A percentile compares a stretch with the other conserved stretches of the same genome.
Evolutionary conservation across 2,888 invertebrate genomes (phyloP).

Genomic region (Beris chalybata): DNA sequence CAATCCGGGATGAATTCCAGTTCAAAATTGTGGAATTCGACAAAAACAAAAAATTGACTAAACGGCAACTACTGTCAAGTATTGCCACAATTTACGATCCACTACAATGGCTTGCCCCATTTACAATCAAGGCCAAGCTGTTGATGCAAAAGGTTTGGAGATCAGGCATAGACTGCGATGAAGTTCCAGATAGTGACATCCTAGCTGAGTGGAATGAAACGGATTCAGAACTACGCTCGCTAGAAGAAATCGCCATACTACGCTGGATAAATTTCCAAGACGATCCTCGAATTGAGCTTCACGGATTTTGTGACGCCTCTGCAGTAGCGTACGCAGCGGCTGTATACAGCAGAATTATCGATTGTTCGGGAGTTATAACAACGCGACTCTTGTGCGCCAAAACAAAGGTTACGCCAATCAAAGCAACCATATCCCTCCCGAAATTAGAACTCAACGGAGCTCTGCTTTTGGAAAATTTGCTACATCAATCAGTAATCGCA

Average conservation of each 20-base stretch:
- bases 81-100: neutral
- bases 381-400: neutral
- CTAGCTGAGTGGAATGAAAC: neutral
- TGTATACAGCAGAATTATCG: neutral
- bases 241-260: neutral
- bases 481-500: neutral
- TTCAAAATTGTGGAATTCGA: slow-evolving; percentile 1
- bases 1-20: slow-evolving; percentile 3
- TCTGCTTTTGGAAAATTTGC: neutral
- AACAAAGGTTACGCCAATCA: neutral
- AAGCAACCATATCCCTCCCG: neutral
- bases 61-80: neutral
- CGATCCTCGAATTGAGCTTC: neutral
- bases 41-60: slow-evolving; percentile 2
- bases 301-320: slow-evolving; percentile 2
- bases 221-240: neutral
- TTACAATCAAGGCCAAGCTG: slow-evolving; percentile 3
- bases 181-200: neutral
- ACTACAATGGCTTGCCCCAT: neutral
- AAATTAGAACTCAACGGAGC: slow-evolving; percentile 1
- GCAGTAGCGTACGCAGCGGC: slow-evolving; percentile 2
- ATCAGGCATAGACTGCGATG: neutral
- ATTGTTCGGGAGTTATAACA: neutral
- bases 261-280: neutral
- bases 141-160: neutral